Evolutionary conservation across 2,113 vertebrate species (phyloP).

Genomic region (Columba livia): DNA sequence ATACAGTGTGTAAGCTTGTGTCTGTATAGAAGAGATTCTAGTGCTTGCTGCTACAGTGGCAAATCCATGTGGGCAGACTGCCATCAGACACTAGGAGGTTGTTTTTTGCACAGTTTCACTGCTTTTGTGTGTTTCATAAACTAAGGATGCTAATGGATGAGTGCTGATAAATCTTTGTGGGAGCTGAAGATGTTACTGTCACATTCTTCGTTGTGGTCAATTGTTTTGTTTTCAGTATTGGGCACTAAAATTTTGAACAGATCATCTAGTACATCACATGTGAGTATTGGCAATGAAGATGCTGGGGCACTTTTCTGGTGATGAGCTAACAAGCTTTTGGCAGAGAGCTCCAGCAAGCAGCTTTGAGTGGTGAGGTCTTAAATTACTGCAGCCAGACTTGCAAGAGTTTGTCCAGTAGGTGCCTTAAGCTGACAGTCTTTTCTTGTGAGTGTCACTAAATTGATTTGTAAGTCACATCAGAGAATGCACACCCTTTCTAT

Average conservation of each 20-base stretch:
- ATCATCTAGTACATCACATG: rapidly evolving
- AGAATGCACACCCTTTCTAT: too few species aligned
- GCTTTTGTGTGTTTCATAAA: not conserved
- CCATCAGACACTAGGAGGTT: not conserved
- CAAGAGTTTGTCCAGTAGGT: not conserved
- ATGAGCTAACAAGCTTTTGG: not conserved
- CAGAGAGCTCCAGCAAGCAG: not conserved
- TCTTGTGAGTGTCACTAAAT: not conserved
- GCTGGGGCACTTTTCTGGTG: not conserved
- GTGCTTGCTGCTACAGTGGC: not conserved
- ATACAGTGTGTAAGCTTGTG: not conserved
- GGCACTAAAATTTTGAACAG: not conserved
- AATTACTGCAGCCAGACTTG: not conserved
- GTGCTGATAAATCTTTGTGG: not conserved
- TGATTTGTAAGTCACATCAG: not conserved
- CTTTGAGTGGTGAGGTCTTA: not conserved
- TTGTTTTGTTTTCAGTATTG: not conserved
- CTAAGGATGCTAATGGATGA: not conserved
- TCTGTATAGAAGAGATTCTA: not conserved
- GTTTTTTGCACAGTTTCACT: not conserved
- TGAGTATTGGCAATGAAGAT: not conserved
- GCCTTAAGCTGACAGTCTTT: not conserved
- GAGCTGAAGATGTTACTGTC: not conserved
- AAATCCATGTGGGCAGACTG: not conserved
- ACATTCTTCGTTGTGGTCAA: not conserved